Conservation (phyloP, 2,113 vertebrate genomes). For the Rhombomys opimus region DNA sequence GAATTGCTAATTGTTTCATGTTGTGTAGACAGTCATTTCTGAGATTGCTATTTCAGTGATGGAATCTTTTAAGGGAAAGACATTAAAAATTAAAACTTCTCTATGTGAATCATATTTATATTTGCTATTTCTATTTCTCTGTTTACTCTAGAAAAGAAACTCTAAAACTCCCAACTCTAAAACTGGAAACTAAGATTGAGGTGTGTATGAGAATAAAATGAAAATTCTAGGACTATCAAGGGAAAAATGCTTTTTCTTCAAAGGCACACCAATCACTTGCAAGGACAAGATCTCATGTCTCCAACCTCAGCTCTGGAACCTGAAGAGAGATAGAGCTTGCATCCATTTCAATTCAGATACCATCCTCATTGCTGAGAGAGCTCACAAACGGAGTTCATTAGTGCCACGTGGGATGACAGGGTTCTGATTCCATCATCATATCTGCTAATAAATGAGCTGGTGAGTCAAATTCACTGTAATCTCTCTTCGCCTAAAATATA, state of each 20-base stretch:
- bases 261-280: background rate
- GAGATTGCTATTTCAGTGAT: background rate
- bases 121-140: slow-evolving; percentile 54
- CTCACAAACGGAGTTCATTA: slow-evolving; percentile 72
- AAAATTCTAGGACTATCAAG: background rate
- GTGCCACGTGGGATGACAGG: slow-evolving; percentile 60
- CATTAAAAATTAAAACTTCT: slow-evolving; percentile 46
- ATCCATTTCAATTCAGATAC: slow-evolving; percentile 34
- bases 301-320: background rate
- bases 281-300: background rate
- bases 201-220: background rate
- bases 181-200: background rate
- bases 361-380: slow-evolving; percentile 16
- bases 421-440: slow-evolving; percentile 50
- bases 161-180: background rate
- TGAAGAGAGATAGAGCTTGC: background rate
- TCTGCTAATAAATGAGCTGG: slow-evolving; percentile 74
- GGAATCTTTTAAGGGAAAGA: slow-evolving; percentile 42
- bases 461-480: slow-evolving; percentile 70
- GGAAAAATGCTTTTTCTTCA: background rate
- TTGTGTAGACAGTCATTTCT: background rate
- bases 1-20: slow-evolving; percentile 48
- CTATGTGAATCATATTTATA: slow-evolving; percentile 4
- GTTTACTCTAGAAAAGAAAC: background rate
- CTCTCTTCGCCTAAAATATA: slow-evolving; percentile 59